Percentiles rank a stretch among this genome's conserved stretches.
phyloP scores from a whole-genome alignment of 2,113 vertebrate genomes.

The Pedionomus torquatus region DNA sequence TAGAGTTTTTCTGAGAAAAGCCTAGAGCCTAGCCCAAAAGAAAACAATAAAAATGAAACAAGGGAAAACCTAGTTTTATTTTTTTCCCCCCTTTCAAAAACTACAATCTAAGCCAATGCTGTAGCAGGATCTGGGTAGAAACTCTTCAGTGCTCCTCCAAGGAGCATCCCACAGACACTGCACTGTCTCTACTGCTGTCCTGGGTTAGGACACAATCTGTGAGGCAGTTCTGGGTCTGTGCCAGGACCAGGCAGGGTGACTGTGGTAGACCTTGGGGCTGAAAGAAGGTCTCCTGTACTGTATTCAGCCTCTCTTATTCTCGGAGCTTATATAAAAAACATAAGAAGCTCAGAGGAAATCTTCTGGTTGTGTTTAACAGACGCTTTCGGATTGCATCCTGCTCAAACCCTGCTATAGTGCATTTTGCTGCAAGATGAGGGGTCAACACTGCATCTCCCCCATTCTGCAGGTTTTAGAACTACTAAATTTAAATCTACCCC shows the following conservation, averaged over 20 bases:
- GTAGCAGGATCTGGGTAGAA: neutral
- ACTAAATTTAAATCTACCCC: no score
- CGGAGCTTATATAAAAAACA: neutral
- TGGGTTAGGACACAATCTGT: accelerated
- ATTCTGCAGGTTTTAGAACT: neutral
- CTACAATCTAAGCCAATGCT: neutral
- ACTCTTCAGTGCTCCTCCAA: neutral
- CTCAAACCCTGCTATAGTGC: neutral
- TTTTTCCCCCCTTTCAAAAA: neutral
- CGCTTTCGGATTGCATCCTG: neutral
- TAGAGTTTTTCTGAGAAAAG: neutral
- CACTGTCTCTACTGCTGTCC: neutral
- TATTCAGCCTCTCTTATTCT: neutral
- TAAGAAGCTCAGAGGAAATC: neutral
- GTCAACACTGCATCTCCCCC: neutral
- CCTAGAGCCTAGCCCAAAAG: neutral
- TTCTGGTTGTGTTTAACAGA: neutral
- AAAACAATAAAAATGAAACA: neutral
- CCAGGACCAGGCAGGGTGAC: neutral
- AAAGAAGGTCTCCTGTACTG: neutral
- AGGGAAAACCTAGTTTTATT: neutral
- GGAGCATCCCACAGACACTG: neutral
- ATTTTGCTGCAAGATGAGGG: neutral
- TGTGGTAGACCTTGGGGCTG: neutral
- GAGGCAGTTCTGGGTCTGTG: neutral